These are phyloP conservation scores for Acrocephalus scirpaceus DNA, from an alignment of 2,797 vertebrate genomes.

Conservation along the genomic window DNA sequence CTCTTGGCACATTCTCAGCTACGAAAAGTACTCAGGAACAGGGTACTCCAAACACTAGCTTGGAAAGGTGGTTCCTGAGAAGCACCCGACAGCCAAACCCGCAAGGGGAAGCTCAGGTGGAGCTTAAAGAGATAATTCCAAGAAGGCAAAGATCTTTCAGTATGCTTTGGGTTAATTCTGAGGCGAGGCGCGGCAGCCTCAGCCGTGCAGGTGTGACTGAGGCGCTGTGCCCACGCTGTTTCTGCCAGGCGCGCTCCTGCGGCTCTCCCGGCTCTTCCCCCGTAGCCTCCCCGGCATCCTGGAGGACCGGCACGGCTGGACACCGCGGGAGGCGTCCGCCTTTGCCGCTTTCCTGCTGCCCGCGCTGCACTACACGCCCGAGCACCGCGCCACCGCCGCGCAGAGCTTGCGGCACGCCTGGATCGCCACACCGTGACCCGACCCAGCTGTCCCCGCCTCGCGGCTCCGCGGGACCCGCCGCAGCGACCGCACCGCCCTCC, in stretches of 20 bases:
- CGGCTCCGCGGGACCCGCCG: not conserved
- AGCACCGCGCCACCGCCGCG: slow-evolving; percentile 80
- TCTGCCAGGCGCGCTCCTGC: slow-evolving; percentile 79
- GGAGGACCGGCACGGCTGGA: slow-evolving; percentile 81
- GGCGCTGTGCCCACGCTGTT: not conserved
- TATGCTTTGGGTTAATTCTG: fast-evolving
- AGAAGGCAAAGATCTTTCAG: no score
- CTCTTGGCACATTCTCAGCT: fast-evolving
- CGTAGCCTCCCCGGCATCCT: slow-evolving; percentile 81
- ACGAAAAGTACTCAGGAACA: fast-evolving
- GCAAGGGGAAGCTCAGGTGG: not conserved
- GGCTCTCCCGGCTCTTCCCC: slow-evolving; percentile 72
- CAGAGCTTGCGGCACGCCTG: slow-evolving; percentile 84
- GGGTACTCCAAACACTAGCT: not conserved
- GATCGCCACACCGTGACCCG: slow-evolving; percentile 41
- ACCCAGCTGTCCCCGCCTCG: not conserved
- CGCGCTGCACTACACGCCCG: slow-evolving; percentile 81
- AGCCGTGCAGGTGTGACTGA: not conserved
- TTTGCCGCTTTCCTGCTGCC: slow-evolving; percentile 81
- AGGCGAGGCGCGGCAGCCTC: not conserved
- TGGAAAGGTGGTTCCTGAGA: not conserved
- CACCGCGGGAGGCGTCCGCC: slow-evolving; percentile 66
- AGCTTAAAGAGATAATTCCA: no score
- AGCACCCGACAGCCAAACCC: not conserved
- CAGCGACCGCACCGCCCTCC: not conserved